Base-by-base conservation (phyloP, 2,888 invertebrate genomes). In the Eupithecia tripunctaria region DNA sequence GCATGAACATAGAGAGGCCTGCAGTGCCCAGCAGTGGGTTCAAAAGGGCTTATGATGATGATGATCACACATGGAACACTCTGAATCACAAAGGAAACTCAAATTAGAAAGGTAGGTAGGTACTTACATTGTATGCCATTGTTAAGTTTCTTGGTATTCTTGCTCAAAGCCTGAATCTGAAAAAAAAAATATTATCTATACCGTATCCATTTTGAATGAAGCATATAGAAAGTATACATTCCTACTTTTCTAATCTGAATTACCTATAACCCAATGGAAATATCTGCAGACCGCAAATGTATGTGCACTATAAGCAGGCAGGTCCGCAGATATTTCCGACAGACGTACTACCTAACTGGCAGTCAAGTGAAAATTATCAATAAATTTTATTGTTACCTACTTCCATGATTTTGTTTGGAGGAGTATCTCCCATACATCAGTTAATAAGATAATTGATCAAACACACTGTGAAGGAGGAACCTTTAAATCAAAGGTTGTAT, bases 41-140 rank as follows among this genome's bases (percentile, higher is more conserved):
- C 2, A 29, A 2, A 29, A 29, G 29, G 29, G 29, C 29, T 29
- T 3, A 2, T 29, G 29, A 29, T 29, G 32, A 32, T 32, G 12
- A 38, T 38, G 4, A 18, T n/a, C 2, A 47, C 18, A 47, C 7
- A 47, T n/a, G 32, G 32, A 32, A 32, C 2, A 32, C 5, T 6
- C 32, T 32, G 32, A 6, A 32, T 32, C 32, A 32, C 47, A 47
- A n/a, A 8, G n/a, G 47, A n/a, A n/a, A 2, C n/a, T 47, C 47
- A 51, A 51, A n/a, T 51, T n/a, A 18, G 1, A 29, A 25, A 36
- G 14, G 32, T n/a, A 18, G 1, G 18, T 36, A 36, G 14, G 32
- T 59, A 74, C 74, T 74, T 68, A 74, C 74, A 71, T 74, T 74
- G 65, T 74, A 74, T 27, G 74, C 68, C 74, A 74, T 74, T 43